Percentiles rank a stretch among this genome's conserved stretches.
These are phyloP conservation scores for Nymphalis urticae DNA, from an alignment of 2,888 invertebrate species.

Conservation along the genomic window DNA sequence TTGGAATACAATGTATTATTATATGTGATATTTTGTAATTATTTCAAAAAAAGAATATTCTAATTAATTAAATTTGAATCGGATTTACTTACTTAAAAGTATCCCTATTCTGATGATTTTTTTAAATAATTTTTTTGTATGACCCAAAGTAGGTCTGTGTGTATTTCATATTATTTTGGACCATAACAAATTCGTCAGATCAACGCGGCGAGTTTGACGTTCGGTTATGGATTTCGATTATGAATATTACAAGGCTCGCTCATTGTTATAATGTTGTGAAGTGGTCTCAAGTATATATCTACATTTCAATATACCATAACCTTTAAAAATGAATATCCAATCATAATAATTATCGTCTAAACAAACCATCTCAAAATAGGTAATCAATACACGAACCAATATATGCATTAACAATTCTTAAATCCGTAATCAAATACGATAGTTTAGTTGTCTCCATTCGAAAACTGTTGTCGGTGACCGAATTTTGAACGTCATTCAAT, in stretches of 20 bases:
- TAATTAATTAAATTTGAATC: too few relatives aligned
- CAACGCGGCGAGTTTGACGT: constrained; percentile 70
- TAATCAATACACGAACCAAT: constrained; percentile 9
- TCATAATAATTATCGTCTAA: constrained; percentile 11
- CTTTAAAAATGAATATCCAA: constrained; percentile 11
- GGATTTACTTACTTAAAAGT: too few relatives aligned
- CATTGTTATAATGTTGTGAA: constrained; percentile 50
- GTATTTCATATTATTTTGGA: constrained; percentile 54
- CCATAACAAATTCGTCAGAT: constrained; percentile 80
- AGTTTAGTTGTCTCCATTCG: constrained; percentile 37
- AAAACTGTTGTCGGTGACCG: constrained; percentile 42
- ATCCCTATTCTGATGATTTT: too few relatives aligned
- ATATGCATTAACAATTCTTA: constrained; percentile 18
- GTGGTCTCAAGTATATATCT: constrained; percentile 9
- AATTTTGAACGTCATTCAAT: constrained; percentile 61
- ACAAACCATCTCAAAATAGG: constrained; percentile 4
- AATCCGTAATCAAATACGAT: constrained; percentile 32
- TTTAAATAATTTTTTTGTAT: neutral
- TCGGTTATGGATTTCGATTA: constrained; percentile 62
- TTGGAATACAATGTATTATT: neutral
- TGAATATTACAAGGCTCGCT: constrained; percentile 68
- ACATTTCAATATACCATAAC: neutral
- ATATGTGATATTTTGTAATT: neutral
- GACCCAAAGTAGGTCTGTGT: constrained; percentile 11
- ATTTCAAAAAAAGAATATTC: too few relatives aligned